phyloP scores from a whole-genome alignment of 2,797 vertebrate species.

The Pangasius sanitwongsei region DNA sequence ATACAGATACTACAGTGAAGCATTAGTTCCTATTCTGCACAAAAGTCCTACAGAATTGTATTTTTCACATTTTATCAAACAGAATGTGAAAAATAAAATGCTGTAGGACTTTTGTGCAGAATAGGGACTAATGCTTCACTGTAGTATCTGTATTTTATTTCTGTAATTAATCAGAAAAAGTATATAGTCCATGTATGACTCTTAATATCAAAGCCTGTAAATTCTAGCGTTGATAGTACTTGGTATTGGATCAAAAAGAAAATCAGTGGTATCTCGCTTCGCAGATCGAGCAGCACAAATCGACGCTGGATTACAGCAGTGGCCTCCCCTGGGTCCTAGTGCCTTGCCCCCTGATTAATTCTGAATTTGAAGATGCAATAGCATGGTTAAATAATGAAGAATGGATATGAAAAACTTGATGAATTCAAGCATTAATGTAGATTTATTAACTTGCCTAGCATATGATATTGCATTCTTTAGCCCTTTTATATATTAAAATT shows the following conservation, averaged over 20 bases:
- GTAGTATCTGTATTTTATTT: neutral
- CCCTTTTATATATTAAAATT: neutral
- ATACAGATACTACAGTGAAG: too few relatives aligned
- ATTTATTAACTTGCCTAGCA: neutral
- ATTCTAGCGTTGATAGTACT: neutral
- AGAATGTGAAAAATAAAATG: neutral
- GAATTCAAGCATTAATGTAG: neutral
- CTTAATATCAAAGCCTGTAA: neutral
- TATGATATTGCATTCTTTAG: neutral
- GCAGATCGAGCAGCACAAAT: neutral
- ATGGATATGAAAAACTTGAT: neutral
- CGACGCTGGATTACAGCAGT: neutral
- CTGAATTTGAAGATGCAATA: neutral
- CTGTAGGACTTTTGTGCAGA: neutral
- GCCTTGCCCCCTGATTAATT: neutral
- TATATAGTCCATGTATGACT: neutral
- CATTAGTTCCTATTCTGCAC: too few relatives aligned
- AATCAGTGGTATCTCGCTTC: neutral
- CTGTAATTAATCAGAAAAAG: neutral
- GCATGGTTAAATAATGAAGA: neutral
- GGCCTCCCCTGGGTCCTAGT: neutral
- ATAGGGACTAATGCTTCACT: neutral
- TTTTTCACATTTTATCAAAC: neutral
- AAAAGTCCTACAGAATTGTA: too few relatives aligned
- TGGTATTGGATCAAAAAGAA: neutral